Evolutionary conservation across 23 tunicate species (phyloP).

Genomic region (Clavelina lepadiformis): DNA sequence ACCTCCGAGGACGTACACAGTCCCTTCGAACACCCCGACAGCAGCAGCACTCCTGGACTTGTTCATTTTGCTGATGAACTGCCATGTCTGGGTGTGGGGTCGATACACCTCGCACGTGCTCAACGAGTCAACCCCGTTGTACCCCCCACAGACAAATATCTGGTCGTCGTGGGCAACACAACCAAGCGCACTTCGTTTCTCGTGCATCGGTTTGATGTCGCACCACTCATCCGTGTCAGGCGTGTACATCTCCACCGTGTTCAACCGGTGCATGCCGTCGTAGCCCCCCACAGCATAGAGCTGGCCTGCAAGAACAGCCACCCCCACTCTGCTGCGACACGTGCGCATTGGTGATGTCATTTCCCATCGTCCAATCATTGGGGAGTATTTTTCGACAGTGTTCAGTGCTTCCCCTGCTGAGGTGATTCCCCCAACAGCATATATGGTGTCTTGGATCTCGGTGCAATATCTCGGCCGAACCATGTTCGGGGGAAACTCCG

Average conservation of each 20-base stretch:
- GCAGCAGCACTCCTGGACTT: slow-evolving; percentile 91
- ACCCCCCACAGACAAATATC: slow-evolving; percentile 95
- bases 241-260: slow-evolving; percentile 69
- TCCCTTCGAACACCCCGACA: slow-evolving; percentile 56
- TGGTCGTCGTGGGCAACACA: slow-evolving; percentile 66
- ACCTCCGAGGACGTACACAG: slow-evolving; percentile 82
- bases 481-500: slow-evolving; percentile 64
- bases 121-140: slow-evolving; percentile 67
- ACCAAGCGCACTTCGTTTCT: slow-evolving; percentile 75
- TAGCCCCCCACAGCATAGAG: slow-evolving; percentile 91
- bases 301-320: slow-evolving; percentile 64
- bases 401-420: slow-evolving; percentile 77
- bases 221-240: slow-evolving; percentile 72
- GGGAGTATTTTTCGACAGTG: slow-evolving; percentile 69
- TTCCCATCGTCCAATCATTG: slow-evolving; percentile 61
- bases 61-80: slow-evolving; percentile 51
- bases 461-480: slow-evolving; percentile 80
- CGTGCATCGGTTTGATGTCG: slow-evolving; percentile 45
- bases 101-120: slow-evolving; percentile 74
- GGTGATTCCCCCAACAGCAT: slow-evolving; percentile 87
- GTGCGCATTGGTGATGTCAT: slow-evolving; percentile 52
- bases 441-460: slow-evolving; percentile 60
- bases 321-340: slow-evolving; percentile 87
- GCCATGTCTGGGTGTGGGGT: slow-evolving; percentile 62
- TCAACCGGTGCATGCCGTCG: slow-evolving; percentile 66